phyloP scores from a whole-genome alignment of 2,888 invertebrate species.

The Anticlea derivata region DNA sequence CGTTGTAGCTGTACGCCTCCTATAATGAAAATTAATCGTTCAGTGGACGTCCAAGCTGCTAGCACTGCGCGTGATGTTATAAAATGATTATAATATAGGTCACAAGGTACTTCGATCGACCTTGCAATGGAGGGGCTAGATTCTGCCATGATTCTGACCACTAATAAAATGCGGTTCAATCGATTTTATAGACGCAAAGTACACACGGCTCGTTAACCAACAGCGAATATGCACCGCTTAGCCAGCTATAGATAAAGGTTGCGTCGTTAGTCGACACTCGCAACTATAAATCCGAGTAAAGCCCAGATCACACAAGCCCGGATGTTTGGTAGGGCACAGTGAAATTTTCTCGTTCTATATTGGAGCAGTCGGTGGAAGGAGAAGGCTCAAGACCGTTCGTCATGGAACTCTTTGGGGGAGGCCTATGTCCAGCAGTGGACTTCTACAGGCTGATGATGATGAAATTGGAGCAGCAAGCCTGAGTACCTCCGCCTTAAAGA shows the following conservation, averaged over 20 bases:
- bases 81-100: no score
- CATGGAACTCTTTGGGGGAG: no score
- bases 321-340: no score
- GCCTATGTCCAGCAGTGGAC: no score
- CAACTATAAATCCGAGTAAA: conserved; percentile 28
- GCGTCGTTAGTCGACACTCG: conserved; percentile 23
- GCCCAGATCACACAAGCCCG: conserved; percentile 7
- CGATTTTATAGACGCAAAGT: conserved; percentile 29
- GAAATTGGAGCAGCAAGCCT: no score
- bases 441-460: no score
- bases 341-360: no score
- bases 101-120: neutral
- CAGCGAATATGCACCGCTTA: conserved; percentile 13
- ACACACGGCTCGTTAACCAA: conserved; percentile 28
- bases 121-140: neutral
- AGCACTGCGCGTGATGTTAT: conserved; percentile 7
- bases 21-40: conserved; percentile 20
- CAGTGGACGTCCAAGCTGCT: conserved; percentile 9
- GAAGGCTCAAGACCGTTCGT: no score
- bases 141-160: conserved; percentile 20
- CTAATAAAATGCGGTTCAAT: conserved; percentile 27
- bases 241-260: conserved; percentile 12
- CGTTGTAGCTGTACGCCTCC: neutral
- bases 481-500: no score
- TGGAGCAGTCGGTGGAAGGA: no score